Base-by-base conservation (phyloP, 2,888 invertebrate species). In the Chromoteleia sp. region DNA sequence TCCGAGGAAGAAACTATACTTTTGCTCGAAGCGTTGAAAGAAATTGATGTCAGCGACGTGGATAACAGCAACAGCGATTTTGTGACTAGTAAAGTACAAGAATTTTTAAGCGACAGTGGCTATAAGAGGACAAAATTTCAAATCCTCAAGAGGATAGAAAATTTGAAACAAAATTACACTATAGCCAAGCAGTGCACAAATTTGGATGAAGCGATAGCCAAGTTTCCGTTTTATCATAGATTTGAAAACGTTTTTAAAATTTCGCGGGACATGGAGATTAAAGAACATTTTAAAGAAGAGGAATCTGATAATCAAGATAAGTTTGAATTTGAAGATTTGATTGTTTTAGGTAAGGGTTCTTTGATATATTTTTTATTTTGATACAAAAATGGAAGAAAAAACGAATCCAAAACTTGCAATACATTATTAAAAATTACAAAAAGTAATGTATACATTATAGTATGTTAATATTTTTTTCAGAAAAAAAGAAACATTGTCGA, bases 171-270 rank as follows among this genome's bases (percentile, higher is more conserved):
- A 19, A 83, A 84, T 70, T 86, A 84, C 65, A 4, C 65, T 5
- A 52, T 73, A 10, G 84, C 82, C 0, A 81, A 85, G 39, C 56
- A 59, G 2, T 79, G 67, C 12, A 30, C 45, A 29, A 41, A 58
- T 30, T 59, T 81, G 5, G 54, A 67, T 12, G 84, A 85, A n/a
- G 85, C 84, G 0, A 43, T 85, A 4, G 41, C 73, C 10, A 79
- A 75, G 61, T 87, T 87, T 79, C 85, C 85, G 0, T 86, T 86
- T 73, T 86, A 85, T 78, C 79, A 82, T 33, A 58, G 84, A 19
- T 87, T 83, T 70, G 84, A 84, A 43, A 75, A 79, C 33, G 58
- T 84, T 12, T 87, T 86, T 56, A 82, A 80, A 41, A 6, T 50
- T 41, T 54, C 39, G 2, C 19, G 6, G 14, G 43, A 43, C 15